A percentile compares a stretch with the other conserved stretches of the same genome.
These are phyloP conservation scores for Prionailurus viverrinus DNA, from an alignment of 2,113 vertebrate genomes.

Conservation along the genomic window DNA sequence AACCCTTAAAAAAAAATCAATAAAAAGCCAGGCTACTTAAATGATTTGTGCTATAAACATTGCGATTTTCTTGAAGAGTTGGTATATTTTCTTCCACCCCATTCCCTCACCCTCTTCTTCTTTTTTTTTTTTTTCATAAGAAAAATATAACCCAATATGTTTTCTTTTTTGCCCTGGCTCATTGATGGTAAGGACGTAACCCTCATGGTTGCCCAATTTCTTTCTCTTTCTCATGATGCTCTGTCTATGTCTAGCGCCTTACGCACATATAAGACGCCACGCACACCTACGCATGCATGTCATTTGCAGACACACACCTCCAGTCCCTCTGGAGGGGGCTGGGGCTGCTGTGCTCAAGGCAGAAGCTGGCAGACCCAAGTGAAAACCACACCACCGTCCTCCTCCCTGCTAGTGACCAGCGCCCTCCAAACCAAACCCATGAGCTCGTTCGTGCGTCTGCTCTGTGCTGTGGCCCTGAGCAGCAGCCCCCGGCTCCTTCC, in stretches of 20 bases:
- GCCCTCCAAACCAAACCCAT: rapidly evolving
- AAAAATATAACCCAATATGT: neutral
- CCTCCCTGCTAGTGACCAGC: neutral
- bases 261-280: neutral
- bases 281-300: rapidly evolving
- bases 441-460: rapidly evolving
- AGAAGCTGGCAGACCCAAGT: neutral
- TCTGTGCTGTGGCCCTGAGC: neutral
- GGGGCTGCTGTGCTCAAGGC: neutral
- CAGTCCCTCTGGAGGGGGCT: neutral
- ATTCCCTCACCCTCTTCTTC: neutral
- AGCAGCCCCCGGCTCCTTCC: neutral
- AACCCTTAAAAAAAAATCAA: neutral
- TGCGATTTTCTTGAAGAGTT: neutral
- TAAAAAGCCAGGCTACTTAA: neutral
- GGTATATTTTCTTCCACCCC: neutral
- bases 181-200: neutral
- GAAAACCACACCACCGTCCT: neutral
- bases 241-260: neutral
- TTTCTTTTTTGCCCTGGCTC: neutral
- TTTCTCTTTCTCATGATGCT: neutral
- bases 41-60: neutral
- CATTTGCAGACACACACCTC: too few species aligned
- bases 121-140: neutral
- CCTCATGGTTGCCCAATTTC: neutral